Conservation (phyloP, 2,113 vertebrate genomes). For the Cichladusa arquata region DNA sequence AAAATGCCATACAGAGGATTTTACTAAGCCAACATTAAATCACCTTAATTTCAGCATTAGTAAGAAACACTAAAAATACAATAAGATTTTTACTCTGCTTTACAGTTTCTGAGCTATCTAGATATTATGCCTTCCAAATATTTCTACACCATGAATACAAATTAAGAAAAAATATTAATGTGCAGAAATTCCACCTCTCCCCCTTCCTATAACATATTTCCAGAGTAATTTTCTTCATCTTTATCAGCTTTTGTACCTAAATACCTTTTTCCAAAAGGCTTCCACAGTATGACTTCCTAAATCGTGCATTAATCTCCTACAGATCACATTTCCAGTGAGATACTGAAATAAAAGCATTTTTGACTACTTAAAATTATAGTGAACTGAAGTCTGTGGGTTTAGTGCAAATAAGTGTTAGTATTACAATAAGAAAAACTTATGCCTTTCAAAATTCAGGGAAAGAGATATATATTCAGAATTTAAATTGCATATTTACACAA, state of each 20-base stretch:
- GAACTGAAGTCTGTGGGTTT: not conserved
- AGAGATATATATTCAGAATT: not conserved
- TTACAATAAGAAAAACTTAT: not conserved
- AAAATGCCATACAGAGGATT: not conserved
- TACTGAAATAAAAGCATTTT: not conserved
- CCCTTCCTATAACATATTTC: not conserved
- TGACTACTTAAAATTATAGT: not conserved
- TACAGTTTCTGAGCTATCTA: not conserved
- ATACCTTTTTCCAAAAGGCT: not conserved
- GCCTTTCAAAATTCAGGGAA: not conserved
- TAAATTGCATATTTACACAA: not conserved
- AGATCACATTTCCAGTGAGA: not conserved
- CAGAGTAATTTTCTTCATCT: not conserved
- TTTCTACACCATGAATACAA: not conserved
- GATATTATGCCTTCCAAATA: not conserved
- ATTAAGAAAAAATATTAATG: not conserved
- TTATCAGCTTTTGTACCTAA: not conserved
- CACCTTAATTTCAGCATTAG: not conserved
- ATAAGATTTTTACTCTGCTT: not conserved
- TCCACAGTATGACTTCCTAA: not conserved
- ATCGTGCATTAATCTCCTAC: not conserved
- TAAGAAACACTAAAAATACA: not conserved
- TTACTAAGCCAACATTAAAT: not conserved
- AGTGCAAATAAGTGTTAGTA: not conserved
- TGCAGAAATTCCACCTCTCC: not conserved